Base-by-base conservation (phyloP, 92 coral and sea anemone species). In the Palythoa heliodiscus region DNA sequence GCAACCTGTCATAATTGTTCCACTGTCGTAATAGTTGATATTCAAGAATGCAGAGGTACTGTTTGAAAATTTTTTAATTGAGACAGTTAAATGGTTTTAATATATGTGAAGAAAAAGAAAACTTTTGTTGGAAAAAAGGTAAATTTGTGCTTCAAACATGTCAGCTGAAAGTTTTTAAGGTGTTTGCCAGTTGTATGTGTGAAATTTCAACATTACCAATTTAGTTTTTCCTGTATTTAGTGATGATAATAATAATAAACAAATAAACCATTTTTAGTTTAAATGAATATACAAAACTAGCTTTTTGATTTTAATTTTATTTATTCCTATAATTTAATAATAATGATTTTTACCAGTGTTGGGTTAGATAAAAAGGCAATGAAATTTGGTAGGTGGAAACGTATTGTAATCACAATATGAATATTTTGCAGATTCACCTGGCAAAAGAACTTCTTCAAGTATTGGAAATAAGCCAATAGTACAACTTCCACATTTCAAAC, bases 391-490 rank as follows among this genome's bases (percentile, higher is more conserved):
- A 43, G 50, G 50, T 8, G 9, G 50, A 43, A 43, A 43, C 9
- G 50, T 3, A 43, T 43, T 43, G 50, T 43, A 43, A 43, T 43
- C 50, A 43, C 9, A 8, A 43, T 43, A 43, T 3, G 9, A 43
- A 43, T 63, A 57, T 64, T 80, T 80, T 80, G 71, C 84, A 80
- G 84, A 80, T 66, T 66, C 84, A 23, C 84, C 84, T 80, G 73
- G 58, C 11, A 76, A 54, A 14, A 80, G 84, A 68, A 63, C 84
- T 0, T 80, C 74, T 17, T 80, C 84, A 80, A 80, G 84, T 48
- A 35, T 80, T 66, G 84, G 73, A 37, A 80, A 66, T 48, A 66
- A 80, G 64, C 40, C 73, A 43, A 37, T 80, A 17, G 37, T 58
- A 43, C 84, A 43, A 13, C 72, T 80, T 7, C 73, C 84, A 12